phyloP scores from a whole-genome alignment of 92 coral and sea anemone genomes.

The Palythoa heliodiscus region DNA sequence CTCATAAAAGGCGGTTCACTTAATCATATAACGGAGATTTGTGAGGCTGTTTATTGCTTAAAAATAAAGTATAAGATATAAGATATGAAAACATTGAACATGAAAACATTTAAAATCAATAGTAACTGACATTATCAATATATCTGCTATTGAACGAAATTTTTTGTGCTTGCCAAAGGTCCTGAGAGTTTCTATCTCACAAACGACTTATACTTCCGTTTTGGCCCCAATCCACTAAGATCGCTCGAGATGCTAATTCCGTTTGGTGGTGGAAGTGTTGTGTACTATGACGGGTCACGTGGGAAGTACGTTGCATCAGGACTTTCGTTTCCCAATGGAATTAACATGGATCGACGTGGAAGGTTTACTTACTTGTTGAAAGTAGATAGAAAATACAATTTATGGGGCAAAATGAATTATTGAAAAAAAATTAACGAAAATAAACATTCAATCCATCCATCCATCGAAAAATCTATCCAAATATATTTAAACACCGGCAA shows the following conservation, averaged over 20 bases:
- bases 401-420: too few relatives aligned
- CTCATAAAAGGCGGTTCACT: too few relatives aligned
- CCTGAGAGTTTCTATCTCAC: conserved; percentile 87
- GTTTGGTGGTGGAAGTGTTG: conserved; percentile 58
- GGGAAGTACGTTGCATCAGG: conserved; percentile 65
- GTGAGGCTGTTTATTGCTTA: too few relatives aligned
- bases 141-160: background rate
- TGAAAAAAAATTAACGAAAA: too few relatives aligned
- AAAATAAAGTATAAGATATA: too few relatives aligned
- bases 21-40: too few relatives aligned
- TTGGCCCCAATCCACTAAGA: conserved; percentile 47
- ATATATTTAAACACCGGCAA: too few relatives aligned
- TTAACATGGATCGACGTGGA: conserved; percentile 72
- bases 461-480: too few relatives aligned
- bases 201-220: conserved; percentile 82
- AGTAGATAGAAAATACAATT: too few relatives aligned
- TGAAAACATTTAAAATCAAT: background rate
- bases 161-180: conserved; percentile 48
- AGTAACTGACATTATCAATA: background rate
- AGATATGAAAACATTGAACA: too few relatives aligned
- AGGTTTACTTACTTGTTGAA: conserved; percentile 49
- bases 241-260: conserved; percentile 45
- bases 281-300: conserved; percentile 72
- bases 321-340: conserved; percentile 74
- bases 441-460: too few relatives aligned